Percentiles rank a stretch among this genome's conserved stretches.
Evolutionary conservation across 2,888 invertebrate species (phyloP).

Genomic region (Aspidapion aeneum): DNA sequence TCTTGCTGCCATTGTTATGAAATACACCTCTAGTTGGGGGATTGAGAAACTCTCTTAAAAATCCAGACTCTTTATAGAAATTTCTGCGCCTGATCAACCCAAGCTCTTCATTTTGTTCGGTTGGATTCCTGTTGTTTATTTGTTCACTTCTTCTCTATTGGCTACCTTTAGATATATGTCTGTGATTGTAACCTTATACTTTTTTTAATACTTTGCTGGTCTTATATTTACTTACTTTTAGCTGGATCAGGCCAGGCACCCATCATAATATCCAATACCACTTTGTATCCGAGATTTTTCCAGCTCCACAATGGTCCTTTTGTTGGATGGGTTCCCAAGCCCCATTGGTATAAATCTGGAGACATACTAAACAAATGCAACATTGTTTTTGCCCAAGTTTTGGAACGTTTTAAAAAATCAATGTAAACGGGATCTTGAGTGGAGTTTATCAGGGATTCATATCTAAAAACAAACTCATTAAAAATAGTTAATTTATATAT

Average conservation of each 20-base stretch:
- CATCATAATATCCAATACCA: conserved; percentile 61
- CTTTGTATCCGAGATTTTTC: conserved; percentile 66
- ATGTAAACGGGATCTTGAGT: neutral
- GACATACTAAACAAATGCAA: neutral
- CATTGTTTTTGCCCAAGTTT: neutral
- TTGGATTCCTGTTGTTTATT: too few species aligned
- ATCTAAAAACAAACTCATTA: neutral
- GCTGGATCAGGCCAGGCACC: neutral
- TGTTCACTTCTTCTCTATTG: too few species aligned
- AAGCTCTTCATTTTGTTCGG: too few species aligned
- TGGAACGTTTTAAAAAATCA: neutral
- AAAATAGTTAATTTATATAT: neutral
- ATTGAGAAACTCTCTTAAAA: too few species aligned
- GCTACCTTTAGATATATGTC: too few species aligned
- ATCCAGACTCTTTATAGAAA: too few species aligned
- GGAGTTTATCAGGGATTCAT: neutral
- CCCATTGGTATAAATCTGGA: neutral
- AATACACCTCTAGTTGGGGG: too few species aligned
- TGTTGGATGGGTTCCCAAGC: neutral
- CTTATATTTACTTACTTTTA: neutral
- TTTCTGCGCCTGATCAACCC: too few species aligned
- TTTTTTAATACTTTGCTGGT: too few species aligned
- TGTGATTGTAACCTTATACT: too few species aligned
- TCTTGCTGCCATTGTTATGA: too few species aligned
- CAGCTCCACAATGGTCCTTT: conserved; percentile 54